Base-by-base conservation (phyloP, 2,888 invertebrate genomes). In the Diarsia dahlii region DNA sequence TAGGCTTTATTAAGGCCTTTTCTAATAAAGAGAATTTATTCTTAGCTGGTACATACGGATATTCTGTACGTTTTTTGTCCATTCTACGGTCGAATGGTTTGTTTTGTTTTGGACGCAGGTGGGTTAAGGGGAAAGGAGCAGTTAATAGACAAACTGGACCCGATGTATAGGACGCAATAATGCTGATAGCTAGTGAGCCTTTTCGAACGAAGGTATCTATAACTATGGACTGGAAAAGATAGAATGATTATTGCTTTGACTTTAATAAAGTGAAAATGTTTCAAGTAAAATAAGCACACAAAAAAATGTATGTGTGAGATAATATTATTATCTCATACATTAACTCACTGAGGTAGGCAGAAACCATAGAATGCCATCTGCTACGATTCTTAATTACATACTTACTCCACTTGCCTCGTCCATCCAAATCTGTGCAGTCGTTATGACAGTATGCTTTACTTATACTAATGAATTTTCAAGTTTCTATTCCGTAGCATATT, bases 21-120 rank as follows among this genome's bases (percentile, higher is more conserved):
- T 87, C 91, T 92, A 93, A 93, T 94, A 94, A 93, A 94, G 91
- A 88, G 89, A 93, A 93, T 94, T 92, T 94, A 94, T 93, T 91
- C 87, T 82, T 78, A 66, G 78, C 74, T 81, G 70, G 73, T 81
- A 81, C 84, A 84, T 70, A 75, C 62, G 70, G 74, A 77, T 78
- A 78, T 84, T 74, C 34, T 52, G 76, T 50, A 73, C 72, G 82
- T 81, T 86, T 85, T 81, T 78, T 84, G 69, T 69, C 78, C 81
- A 80, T 78, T 65, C 60, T 63, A 70, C 63, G 73, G 71, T 20
- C 45, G 54, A 73, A 70, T 12, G 63, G 71, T 70, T 70, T 81
- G 74, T 76, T 75, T 86, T 82, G 73, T 56, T 74, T 74, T 56
- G 58, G 75, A 28, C 63, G 50, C 66, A 68, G 77, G 84, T 78